Evolutionary conservation across 2,113 vertebrate species (phyloP).

Genomic region (Alethe castanea): DNA sequence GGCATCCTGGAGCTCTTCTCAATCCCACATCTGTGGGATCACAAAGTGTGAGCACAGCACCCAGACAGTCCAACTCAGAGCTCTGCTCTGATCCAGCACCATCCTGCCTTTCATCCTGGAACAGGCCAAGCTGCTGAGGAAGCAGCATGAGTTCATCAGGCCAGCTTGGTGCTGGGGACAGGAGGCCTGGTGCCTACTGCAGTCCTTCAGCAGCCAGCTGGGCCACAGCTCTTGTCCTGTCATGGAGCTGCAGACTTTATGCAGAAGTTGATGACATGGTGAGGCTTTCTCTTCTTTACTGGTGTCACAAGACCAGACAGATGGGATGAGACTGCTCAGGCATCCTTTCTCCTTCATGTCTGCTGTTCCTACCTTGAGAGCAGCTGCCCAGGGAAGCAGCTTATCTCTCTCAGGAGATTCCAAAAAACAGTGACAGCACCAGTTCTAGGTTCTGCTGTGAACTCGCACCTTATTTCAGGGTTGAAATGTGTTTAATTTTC

Average conservation of each 20-base stretch:
- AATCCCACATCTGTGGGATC: fast-evolving
- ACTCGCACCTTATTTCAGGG: neutral
- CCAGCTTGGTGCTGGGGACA: neutral
- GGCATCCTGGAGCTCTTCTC: neutral
- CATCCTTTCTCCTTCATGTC: neutral
- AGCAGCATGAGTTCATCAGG: neutral
- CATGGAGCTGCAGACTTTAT: neutral
- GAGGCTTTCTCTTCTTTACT: fast-evolving
- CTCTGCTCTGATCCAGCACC: neutral
- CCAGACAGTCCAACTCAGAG: neutral
- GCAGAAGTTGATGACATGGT: neutral
- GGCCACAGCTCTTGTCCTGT: neutral
- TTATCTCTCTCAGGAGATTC: neutral
- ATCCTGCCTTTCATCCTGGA: neutral
- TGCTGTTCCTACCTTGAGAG: neutral
- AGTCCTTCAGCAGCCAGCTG: neutral
- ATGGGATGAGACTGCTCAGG: neutral
- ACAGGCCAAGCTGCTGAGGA: neutral
- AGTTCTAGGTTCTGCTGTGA: neutral
- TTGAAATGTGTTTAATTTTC: neutral
- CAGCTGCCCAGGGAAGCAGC: neutral
- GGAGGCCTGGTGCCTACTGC: neutral
- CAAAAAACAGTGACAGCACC: neutral
- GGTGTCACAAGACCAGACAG: neutral
- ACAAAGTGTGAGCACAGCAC: neutral